Evolutionary conservation across 2,113 vertebrate genomes (phyloP).

Genomic region (Oplegnathus fasciatus): DNA sequence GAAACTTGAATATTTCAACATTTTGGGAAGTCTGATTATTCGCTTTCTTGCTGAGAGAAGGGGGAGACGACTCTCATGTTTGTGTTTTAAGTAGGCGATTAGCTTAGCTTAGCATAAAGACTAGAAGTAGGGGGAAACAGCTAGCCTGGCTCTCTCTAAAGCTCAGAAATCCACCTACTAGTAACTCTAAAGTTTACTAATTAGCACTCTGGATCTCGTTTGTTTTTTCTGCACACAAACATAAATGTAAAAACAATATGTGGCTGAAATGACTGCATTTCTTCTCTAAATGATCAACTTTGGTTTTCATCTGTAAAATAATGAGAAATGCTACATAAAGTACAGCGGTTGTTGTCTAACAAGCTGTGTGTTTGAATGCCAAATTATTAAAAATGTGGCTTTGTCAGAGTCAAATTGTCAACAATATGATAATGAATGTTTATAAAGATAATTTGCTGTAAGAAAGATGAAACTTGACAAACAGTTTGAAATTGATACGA

Average conservation of each 20-base stretch:
- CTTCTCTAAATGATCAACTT: neutral
- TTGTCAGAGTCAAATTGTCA: neutral
- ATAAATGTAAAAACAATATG: no score
- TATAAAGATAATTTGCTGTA: neutral
- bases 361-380: neutral
- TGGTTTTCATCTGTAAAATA: neutral
- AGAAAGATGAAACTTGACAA: no score
- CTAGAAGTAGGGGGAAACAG: neutral
- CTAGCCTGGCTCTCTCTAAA: neutral
- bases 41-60: neutral
- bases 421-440: neutral
- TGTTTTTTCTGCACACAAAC: neutral
- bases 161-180: neutral
- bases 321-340: neutral
- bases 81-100: neutral
- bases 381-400: neutral
- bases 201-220: neutral
- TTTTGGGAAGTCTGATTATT: neutral
- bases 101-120: constrained; percentile 4
- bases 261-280: no score
- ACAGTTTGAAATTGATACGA: no score
- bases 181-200: neutral
- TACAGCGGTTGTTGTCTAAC: neutral
- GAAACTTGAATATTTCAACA: neutral
- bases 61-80: neutral